Percentiles rank a stretch among this genome's conserved stretches.
phyloP scores from a whole-genome alignment of 2,113 vertebrate species.

The Noturus placidus region DNA sequence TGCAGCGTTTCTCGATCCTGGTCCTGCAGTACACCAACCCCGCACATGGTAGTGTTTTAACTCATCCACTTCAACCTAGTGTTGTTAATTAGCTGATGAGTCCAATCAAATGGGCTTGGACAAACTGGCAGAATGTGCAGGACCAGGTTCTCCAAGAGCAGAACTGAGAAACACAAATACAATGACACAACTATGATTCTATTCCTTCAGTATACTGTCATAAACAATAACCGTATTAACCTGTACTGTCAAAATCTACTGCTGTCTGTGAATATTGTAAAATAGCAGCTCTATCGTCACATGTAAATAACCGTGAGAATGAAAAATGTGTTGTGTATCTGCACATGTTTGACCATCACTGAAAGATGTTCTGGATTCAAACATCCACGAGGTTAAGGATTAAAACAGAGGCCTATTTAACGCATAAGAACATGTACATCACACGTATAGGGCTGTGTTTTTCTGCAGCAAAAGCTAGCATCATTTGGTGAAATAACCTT shows the following conservation, averaged over 20 bases:
- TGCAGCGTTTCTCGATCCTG: neutral
- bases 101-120: neutral
- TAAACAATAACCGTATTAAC: neutral
- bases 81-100: neutral
- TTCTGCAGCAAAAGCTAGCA: neutral
- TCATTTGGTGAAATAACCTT: neutral
- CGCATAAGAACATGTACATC: neutral
- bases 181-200: neutral
- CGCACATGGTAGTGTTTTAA: neutral
- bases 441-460: neutral
- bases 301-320: slow-evolving; percentile 27
- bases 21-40: neutral
- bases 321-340: slow-evolving; percentile 29
- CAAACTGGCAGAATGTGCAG: neutral
- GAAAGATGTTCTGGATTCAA: neutral
- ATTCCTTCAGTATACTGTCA: neutral
- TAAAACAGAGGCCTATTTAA: neutral
- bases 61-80: neutral
- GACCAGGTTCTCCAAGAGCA: neutral
- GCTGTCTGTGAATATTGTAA: slow-evolving; percentile 36
- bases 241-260: slow-evolving; percentile 12
- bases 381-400: neutral
- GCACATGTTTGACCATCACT: neutral
- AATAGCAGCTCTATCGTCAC: slow-evolving; percentile 17
- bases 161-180: neutral